Conservation (phyloP, 1,140 invertebrate species). For the Drosophila pachea region DNA sequence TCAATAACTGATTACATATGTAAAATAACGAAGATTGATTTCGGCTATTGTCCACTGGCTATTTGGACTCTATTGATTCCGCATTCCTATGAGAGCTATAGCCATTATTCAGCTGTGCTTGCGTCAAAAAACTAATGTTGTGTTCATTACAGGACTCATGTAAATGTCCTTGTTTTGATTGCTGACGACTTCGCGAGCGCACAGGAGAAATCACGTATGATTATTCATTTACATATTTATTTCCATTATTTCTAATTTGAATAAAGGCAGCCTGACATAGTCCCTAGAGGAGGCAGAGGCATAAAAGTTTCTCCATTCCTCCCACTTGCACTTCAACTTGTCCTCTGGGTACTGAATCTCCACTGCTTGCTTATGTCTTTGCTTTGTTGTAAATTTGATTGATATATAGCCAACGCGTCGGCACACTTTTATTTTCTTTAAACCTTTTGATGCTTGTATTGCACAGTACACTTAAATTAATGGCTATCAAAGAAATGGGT, state of each 20-base stretch:
- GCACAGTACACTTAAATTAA: too few species aligned
- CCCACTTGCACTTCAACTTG: too few species aligned
- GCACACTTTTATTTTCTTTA: too few species aligned
- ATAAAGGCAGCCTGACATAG: background rate
- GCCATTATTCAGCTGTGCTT: background rate
- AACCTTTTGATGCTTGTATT: too few species aligned
- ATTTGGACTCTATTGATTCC: background rate
- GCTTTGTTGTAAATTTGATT: conserved; percentile 26
- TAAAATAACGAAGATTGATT: conserved; percentile 1
- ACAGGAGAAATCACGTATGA: too few species aligned
- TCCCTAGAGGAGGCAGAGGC: background rate
- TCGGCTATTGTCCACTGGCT: background rate
- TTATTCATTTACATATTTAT: conserved; percentile 13
- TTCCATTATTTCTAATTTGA: conserved; percentile 55
- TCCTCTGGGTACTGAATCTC: background rate
- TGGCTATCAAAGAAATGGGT: too few species aligned
- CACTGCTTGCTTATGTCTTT: background rate
- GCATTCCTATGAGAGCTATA: background rate
- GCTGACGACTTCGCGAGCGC: too few species aligned
- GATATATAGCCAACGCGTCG: conserved; percentile 36
- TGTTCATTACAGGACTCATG: too few species aligned
- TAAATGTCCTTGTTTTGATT: too few species aligned
- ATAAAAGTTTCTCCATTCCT: too few species aligned
- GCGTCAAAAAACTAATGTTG: background rate
- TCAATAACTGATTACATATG: conserved; percentile 14